phyloP scores from a whole-genome alignment of 2,797 vertebrate genomes.

The Cyprinodon diabolis region DNA sequence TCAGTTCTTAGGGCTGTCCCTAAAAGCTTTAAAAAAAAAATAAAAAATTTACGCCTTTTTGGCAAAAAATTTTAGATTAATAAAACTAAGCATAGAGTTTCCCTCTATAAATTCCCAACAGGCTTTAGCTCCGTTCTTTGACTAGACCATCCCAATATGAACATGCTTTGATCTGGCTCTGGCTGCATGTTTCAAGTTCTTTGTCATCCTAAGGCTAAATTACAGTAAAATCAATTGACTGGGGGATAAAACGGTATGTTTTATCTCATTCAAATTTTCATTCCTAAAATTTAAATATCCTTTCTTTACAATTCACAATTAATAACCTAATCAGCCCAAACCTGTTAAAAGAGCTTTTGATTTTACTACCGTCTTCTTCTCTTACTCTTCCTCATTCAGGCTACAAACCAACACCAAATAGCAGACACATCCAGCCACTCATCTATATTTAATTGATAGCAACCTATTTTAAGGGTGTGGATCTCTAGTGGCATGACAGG shows the following conservation, averaged over 20 bases:
- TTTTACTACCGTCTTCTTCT: constrained; percentile 5
- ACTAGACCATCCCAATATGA: neutral
- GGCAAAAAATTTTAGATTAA: neutral
- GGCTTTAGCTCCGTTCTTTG: neutral
- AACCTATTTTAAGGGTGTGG: constrained; percentile 75
- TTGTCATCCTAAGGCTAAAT: too few species aligned
- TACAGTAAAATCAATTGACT: too few species aligned
- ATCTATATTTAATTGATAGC: constrained; percentile 75
- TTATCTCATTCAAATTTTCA: too few species aligned
- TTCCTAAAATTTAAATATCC: neutral
- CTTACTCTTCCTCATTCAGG: constrained; percentile 25
- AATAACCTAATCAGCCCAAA: constrained; percentile 22
- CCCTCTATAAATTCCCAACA: neutral
- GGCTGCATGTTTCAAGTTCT: neutral
- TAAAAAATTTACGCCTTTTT: neutral
- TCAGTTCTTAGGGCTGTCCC: neutral
- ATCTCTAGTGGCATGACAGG: constrained; percentile 54
- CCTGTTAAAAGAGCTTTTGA: constrained; percentile 19
- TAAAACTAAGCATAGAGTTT: neutral
- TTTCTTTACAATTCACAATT: constrained; percentile 19
- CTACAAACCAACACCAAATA: constrained; percentile 47
- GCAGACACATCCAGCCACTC: constrained; percentile 65
- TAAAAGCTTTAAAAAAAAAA: too few species aligned
- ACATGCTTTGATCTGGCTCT: neutral
- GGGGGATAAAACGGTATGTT: too few species aligned